Base-by-base conservation (phyloP, 2,888 invertebrate species). In the Drosophila kambysellisi region DNA sequence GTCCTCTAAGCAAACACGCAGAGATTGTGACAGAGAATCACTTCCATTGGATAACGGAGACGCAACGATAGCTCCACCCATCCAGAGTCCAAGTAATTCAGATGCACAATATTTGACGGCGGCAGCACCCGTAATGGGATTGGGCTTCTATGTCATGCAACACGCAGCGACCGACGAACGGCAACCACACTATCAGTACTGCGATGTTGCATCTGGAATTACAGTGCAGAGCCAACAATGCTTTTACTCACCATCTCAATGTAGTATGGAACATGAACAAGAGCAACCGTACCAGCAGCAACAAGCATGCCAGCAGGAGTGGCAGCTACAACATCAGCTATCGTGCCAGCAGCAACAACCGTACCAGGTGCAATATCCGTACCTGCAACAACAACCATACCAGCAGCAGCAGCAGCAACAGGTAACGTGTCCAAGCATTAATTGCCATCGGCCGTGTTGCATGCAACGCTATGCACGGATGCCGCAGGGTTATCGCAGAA, bases 401-500 rank as follows among this genome's bases (percentile, higher is more conserved):
- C 20, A 48, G 5, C 52, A 53, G 9, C 39, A 8, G 3, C n/a
- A 39, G 17, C 52, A 53, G 17, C 32, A 48, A 2, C 35, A 11
- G 2, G 17, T 8, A 33, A 15, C 33, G 30, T 54, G 8, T 70
- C 25, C 57, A n/a, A 43, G 51, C 17, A 70, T 67, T 39, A 58
- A 58, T 29, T 76, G 32, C 35, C 67, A 51, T 51, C 66, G 64
- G 12, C 67, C 81, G 12, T 76, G 59, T 43, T 77, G 46, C 63
- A 65, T 72, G 37, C 83, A 65, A 50, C 77, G 87, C 0, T 90
- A 54, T 64, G 74, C 81, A 30, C 81, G 80, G 51, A 88, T n/a
- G n/a, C n/a, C n/a, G n/a, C n/a, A n/a, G n/a, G n/a, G n/a, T n/a
- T n/a, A n/a, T n/a, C 48, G 58, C 30, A 69, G 60, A 35, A 20